Conservation (phyloP, 37 sponge, comb jelly and placozoan species). For the Geodia barretti region DNA sequence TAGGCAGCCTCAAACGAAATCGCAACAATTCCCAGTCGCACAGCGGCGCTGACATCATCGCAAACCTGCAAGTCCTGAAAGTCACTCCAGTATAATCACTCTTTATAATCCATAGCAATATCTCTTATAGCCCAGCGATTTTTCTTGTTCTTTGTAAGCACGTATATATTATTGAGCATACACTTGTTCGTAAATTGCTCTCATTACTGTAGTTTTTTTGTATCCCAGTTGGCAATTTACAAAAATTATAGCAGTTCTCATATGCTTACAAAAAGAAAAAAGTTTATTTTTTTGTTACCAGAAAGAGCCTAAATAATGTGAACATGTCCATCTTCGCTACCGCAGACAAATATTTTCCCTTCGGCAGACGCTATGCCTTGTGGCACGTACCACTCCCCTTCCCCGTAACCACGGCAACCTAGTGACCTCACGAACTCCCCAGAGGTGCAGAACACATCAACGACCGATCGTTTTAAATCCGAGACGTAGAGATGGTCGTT, state of each 20-base stretch:
- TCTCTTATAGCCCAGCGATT: background rate
- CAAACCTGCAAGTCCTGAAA: background rate
- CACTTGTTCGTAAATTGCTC: background rate
- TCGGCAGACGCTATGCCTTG: background rate
- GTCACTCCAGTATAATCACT: background rate
- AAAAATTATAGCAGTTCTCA: no score
- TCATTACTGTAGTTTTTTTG: no score
- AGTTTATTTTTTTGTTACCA: no score
- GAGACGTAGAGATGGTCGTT: background rate
- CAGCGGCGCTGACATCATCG: background rate
- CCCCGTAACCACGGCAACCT: background rate
- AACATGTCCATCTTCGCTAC: background rate
- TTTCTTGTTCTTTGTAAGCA: background rate
- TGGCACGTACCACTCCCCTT: background rate
- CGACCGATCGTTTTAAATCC: background rate
- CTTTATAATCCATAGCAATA: background rate
- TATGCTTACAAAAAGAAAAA: background rate
- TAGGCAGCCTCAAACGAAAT: background rate
- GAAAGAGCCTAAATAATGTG: no score
- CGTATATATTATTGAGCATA: background rate
- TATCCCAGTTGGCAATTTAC: no score
- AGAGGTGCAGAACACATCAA: background rate
- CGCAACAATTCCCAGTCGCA: background rate
- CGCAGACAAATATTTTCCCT: background rate
- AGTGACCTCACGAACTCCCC: background rate